These are phyloP conservation scores for Amorpha juglandis DNA, from an alignment of 2,888 invertebrate genomes.

Conservation along the genomic window DNA sequence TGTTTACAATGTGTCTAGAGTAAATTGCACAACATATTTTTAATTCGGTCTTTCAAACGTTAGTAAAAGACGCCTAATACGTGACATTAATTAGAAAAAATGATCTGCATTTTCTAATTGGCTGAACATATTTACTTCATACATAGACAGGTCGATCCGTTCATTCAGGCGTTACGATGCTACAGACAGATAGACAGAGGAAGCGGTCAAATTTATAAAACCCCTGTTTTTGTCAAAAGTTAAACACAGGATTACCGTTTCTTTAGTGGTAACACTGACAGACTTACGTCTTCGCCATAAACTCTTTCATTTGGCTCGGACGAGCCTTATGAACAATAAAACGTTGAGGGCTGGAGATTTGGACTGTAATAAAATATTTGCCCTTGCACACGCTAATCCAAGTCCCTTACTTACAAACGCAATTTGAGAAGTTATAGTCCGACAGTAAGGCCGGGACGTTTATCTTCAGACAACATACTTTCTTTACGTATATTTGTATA, in stretches of 20 bases:
- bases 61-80: not conserved
- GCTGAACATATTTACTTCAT: too few relatives aligned
- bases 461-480: slow-evolving; percentile 50
- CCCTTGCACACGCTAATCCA: slow-evolving; percentile 82
- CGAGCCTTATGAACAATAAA: slow-evolving; percentile 85
- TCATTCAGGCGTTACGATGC: too few relatives aligned
- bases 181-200: too few relatives aligned
- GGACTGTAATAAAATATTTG: slow-evolving; percentile 85
- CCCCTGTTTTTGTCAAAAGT: too few relatives aligned
- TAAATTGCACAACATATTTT: not conserved
- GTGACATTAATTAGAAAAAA: too few relatives aligned
- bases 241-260: slow-evolving; percentile 51
- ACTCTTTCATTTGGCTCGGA: slow-evolving; percentile 84
- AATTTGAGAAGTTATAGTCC: slow-evolving; percentile 81
- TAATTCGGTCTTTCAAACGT: not conserved
- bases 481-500: slow-evolving; percentile 6
- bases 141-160: too few relatives aligned
- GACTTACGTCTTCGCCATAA: slow-evolving; percentile 81
- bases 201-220: too few relatives aligned
- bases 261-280: slow-evolving; percentile 71
- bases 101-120: too few relatives aligned
- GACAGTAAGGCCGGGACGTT: slow-evolving; percentile 49
- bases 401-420: slow-evolving; percentile 81
- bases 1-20: not conserved
- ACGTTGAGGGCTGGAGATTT: slow-evolving; percentile 83